phyloP scores from a whole-genome alignment of 2,113 vertebrate genomes.

The Pseudopodoces humilis region DNA sequence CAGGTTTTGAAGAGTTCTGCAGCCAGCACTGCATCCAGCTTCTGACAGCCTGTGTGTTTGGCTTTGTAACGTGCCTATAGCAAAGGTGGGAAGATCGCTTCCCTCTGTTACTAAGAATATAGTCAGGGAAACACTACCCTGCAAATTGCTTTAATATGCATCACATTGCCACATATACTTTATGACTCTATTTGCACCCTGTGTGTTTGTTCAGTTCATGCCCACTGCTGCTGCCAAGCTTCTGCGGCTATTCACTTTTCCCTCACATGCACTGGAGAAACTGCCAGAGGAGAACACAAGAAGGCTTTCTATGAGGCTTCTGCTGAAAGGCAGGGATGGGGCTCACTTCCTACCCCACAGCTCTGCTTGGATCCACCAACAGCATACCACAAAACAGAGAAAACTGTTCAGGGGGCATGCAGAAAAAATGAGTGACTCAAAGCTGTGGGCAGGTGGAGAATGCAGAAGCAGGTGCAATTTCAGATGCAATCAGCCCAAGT shows the following conservation, averaged over 20 bases:
- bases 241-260: not conserved
- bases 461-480: not conserved
- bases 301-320: not conserved
- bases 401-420: not conserved
- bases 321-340: not conserved
- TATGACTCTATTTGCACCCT: conserved; percentile 33
- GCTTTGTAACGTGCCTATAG: accelerated
- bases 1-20: not conserved
- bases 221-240: not conserved
- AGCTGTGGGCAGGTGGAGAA: not conserved
- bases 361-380: not conserved
- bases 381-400: not conserved
- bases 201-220: not conserved
- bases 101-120: conserved; percentile 43
- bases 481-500: not conserved
- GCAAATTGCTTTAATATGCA: conserved; percentile 16
- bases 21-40: not conserved
- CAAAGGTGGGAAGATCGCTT: conserved; percentile 24
- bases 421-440: not conserved
- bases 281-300: not conserved
- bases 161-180: conserved; percentile 46
- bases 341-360: not conserved
- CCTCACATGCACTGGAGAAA: not conserved
- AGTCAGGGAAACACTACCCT: conserved; percentile 47
- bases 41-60: not conserved